Conservation (phyloP, 2,888 invertebrate genomes). For the Scrobipalpa atriplicella region DNA sequence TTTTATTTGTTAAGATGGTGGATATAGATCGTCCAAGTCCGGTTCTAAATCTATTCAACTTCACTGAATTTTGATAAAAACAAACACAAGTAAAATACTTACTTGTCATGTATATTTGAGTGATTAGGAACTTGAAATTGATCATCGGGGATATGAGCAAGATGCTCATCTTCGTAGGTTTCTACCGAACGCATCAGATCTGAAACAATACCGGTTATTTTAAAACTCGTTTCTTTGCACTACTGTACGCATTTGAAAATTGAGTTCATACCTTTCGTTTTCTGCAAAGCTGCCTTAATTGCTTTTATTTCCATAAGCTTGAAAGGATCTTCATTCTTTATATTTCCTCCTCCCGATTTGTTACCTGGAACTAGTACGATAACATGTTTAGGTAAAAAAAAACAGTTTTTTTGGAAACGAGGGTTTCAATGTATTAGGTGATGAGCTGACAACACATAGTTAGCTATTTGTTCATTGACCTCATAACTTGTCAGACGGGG, state of each 20-base stretch:
- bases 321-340: conserved; percentile 76
- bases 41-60: no score
- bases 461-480: no score
- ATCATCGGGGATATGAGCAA: conserved; percentile 62
- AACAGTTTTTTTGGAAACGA: no score
- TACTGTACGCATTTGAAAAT: neutral
- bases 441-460: no score
- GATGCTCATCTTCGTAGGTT: conserved; percentile 68
- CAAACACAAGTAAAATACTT: conserved; percentile 37
- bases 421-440: no score
- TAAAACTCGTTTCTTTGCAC: neutral
- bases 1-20: no score
- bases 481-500: no score
- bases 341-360: conserved; percentile 62
- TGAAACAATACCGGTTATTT: conserved; percentile 40
- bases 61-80: no score
- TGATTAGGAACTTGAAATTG: conserved; percentile 64
- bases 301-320: conserved; percentile 79
- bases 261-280: conserved; percentile 66
- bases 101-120: conserved; percentile 76
- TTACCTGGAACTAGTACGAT: conserved; percentile 52
- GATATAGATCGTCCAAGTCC: no score
- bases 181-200: conserved; percentile 78
- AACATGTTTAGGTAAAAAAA: no score
- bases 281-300: conserved; percentile 74